Percentiles rank a stretch among this genome's conserved stretches.
phyloP scores from a whole-genome alignment of 2,113 vertebrate genomes.

The Chloropsis hardwickii region DNA sequence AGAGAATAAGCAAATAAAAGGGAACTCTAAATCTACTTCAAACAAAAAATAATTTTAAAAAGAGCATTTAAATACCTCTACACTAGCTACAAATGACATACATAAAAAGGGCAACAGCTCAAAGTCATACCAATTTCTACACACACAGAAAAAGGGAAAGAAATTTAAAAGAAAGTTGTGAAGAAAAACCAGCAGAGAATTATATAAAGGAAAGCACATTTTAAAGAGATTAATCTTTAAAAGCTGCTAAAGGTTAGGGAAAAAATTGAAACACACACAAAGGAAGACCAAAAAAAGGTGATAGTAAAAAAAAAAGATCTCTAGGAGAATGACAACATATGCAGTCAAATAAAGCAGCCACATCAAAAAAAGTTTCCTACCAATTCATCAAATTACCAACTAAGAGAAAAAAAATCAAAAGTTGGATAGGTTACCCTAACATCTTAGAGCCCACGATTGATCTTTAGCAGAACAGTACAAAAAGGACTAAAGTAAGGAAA shows the following conservation, averaged over 20 bases:
- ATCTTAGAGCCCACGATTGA: background rate
- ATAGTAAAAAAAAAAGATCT: background rate
- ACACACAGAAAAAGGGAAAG: background rate
- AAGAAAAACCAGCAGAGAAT: background rate
- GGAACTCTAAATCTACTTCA: background rate
- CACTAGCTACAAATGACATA: background rate
- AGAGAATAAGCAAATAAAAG: background rate
- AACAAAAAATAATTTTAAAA: background rate
- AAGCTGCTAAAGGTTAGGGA: constrained; percentile 5
- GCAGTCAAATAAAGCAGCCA: constrained; percentile 8
- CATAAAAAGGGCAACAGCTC: background rate
- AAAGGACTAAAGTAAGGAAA: background rate
- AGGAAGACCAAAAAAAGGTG: background rate
- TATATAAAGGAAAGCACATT: background rate
- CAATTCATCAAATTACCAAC: constrained; percentile 14
- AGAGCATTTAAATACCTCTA: background rate
- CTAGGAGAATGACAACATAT: background rate
- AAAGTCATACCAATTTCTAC: background rate
- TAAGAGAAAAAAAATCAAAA: constrained; percentile 3
- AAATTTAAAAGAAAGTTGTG: background rate
- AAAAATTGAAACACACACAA: background rate
- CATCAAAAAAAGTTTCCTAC: constrained; percentile 17
- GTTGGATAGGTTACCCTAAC: background rate
- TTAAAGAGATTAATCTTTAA: background rate
- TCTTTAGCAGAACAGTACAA: background rate